Evolutionary conservation across 2,888 invertebrate species (phyloP), one percentile per base, ranked within the genome.

Genomic region (Euphydryas editha): DNA sequence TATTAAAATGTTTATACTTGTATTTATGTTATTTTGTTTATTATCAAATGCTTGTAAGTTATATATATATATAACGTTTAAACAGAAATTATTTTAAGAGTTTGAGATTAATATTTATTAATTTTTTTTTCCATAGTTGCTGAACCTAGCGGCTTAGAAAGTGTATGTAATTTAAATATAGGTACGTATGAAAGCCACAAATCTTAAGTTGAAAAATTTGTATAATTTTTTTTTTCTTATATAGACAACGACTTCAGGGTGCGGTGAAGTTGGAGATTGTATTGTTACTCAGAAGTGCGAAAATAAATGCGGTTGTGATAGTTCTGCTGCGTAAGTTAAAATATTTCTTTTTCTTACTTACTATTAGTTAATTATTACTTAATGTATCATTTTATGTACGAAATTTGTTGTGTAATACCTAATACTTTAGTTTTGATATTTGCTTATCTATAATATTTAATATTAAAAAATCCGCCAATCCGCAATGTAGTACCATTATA

Each of bases 231-330:
- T 49, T 49, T 51, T 57, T 70, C 54, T 21, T 20, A 62, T 72
- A 18, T 36, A 72, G 71, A 63, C 46, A 57, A 59, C 37, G 36
- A 67, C 18, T 44, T 46, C 64, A 11, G 65, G 57, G 36, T 82
- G 81, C 66, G 74, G 76, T 21, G 80, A 78, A 39, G 62, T 76
- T 49, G 82, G 77, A 2, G 82, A 83, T 59, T 83, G 83, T 70
- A 58, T 71, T 18, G 70, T 15, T 68, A 62, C 46, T 21, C 55
- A 44, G 2, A 72, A 77, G n/a, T 83, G 82, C 56, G 72, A 78
- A 39, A 68, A 77, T 36, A 79, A 73, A 73, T 88, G 88, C 73
- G 86, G 85, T 2, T 85, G 85, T 68, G 79, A 86, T 65, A 75
- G 73, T 46, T 63, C 69, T 18, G 49, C 70, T 17, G 60, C 67